Percentiles rank a stretch among this genome's conserved stretches.
These are phyloP conservation scores for Megatriorchis doriae DNA, from an alignment of 2,113 vertebrate genomes.

Conservation along the genomic window DNA sequence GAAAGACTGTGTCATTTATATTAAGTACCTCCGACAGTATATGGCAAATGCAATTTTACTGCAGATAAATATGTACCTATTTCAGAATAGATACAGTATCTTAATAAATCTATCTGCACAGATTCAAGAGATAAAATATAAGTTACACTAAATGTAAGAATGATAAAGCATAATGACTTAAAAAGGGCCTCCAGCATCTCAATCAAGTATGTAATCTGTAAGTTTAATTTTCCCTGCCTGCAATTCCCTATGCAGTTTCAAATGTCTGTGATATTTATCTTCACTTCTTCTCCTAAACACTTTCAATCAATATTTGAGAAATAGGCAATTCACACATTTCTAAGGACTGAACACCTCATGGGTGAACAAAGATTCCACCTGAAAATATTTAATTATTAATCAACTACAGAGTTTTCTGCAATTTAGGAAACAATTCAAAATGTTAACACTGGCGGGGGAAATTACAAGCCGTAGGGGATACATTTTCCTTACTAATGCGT, in stretches of 20 bases:
- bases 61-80: background rate
- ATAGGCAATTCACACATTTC: background rate
- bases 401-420: background rate
- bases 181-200: constrained; percentile 10
- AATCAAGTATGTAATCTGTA: background rate
- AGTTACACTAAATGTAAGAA: constrained; percentile 28
- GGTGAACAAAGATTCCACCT: background rate
- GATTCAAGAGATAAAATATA: background rate
- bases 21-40: background rate
- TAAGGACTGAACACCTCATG: background rate
- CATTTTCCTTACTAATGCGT: background rate
- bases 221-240: background rate
- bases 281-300: background rate
- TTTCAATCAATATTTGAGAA: background rate
- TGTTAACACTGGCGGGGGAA: background rate
- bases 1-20: background rate
- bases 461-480: background rate
- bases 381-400: constrained; percentile 3
- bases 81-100: background rate
- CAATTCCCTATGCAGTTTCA: background rate
- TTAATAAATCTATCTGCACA: background rate
- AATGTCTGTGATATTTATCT: constrained; percentile 10
- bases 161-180: background rate
- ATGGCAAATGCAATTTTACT: background rate
- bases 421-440: background rate